These are phyloP conservation scores for Orestias chungarensis DNA, from an alignment of 2,797 vertebrate species.

Conservation along the genomic window DNA sequence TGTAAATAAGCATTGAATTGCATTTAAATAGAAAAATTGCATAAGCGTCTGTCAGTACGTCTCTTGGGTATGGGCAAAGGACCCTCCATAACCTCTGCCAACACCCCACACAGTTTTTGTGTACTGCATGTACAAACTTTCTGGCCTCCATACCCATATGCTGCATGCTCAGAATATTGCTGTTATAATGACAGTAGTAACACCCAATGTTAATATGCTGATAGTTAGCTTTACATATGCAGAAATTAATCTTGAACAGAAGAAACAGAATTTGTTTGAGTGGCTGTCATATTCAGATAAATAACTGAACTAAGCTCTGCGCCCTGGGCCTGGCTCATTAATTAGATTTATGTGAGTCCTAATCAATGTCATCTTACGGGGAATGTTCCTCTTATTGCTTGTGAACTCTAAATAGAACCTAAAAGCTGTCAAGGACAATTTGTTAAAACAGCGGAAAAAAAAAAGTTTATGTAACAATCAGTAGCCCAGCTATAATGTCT, in stretches of 20 bases:
- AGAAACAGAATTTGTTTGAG: neutral
- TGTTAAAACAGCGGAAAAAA: neutral
- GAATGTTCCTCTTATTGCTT: neutral
- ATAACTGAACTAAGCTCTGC: neutral
- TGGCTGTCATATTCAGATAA: neutral
- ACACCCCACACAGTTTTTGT: neutral
- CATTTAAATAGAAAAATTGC: too few relatives aligned
- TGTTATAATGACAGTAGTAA: neutral
- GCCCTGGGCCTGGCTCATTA: neutral
- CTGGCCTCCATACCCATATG: neutral
- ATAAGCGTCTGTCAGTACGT: too few relatives aligned
- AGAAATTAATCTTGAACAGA: neutral
- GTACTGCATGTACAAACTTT: neutral
- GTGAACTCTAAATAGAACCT: neutral
- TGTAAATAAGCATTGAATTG: neutral
- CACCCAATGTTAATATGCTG: neutral
- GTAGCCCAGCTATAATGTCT: neutral
- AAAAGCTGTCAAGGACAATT: neutral
- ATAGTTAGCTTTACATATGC: neutral
- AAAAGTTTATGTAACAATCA: neutral
- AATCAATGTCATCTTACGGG: neutral
- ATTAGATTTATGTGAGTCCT: conserved; percentile 4
- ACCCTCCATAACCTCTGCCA: neutral
- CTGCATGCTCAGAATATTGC: neutral
- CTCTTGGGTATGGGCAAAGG: too few relatives aligned